Base-by-base conservation (phyloP, 2,113 vertebrate genomes). In the Odontophorus gujanensis region DNA sequence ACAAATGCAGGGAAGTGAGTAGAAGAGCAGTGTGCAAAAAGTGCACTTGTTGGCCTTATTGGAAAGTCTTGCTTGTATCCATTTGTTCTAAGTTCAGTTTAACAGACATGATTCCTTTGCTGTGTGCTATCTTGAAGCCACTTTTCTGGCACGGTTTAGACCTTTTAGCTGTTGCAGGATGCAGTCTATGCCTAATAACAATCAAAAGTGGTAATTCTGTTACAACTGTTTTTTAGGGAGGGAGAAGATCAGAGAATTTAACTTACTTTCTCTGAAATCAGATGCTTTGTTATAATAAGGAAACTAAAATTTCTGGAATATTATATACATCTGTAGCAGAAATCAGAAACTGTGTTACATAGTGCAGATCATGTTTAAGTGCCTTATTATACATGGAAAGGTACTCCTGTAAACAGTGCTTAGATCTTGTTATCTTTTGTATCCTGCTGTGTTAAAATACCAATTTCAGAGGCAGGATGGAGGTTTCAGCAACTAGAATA, bases 341-440 rank as follows among this genome's bases (percentile, higher is more conserved):
- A 42, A 11, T 87, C 66, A 45, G 61, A 68, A 40, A 6, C 15
- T 74, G 7, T 9, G 7, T 40, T 71, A 0, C 7, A 19, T 45
- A 59, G 47, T 22, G 34, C 34, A 72, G 34, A 13, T 8, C 4
- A 32, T 13, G 13, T 16, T 81, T 72, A 25, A 28, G 5, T 17
- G 3, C 61, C 43, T 43, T n/a, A 58, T 72, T 36, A 82, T 72
- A 24, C 24, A 8, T 0, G 0, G 48, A 65, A 48, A 12, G 9
- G 6, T 24, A 84, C 6, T 83, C 21, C 16, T 87, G 1, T 73
- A n/a, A 81, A 7, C 43, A 73, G 11, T 73, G 8, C 13, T 66
- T 51, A 43, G 53, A 17, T 1, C 3, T 58, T 68, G 11, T 2
- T 63, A 9, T 68, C 24, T 81, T 66, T 58, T 73, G 20, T n/a